Evolutionary conservation across 2,797 vertebrate species (phyloP).

Genomic region (Acrossocheilus wenchowensis): DNA sequence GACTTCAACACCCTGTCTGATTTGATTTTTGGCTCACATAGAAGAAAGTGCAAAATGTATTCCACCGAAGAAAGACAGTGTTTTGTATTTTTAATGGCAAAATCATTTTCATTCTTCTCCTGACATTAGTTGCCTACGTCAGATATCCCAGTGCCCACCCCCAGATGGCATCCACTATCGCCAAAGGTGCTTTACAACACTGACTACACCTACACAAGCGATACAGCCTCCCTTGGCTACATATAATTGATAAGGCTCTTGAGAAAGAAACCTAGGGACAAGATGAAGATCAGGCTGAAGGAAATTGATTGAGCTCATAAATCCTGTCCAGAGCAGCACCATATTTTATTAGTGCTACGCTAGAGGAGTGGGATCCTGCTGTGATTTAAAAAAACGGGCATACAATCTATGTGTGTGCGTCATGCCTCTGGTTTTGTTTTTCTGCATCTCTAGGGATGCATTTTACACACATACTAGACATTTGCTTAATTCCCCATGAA

Average conservation of each 20-base stretch:
- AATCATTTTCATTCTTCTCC: not conserved
- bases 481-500: constrained; percentile 51
- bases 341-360: constrained; percentile 79
- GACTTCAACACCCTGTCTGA: not conserved
- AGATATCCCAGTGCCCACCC: not conserved
- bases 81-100: not conserved
- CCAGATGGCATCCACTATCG: constrained; percentile 4
- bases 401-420: not conserved
- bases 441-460: constrained; percentile 43
- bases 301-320: constrained; percentile 81
- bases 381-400: constrained; percentile 36
- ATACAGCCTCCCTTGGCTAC: constrained; percentile 71
- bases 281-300: constrained; percentile 74
- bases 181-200: constrained; percentile 14
- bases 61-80: not conserved
- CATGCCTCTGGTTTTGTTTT: constrained; percentile 10
- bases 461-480: constrained; percentile 45
- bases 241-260: constrained; percentile 79
- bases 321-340: constrained; percentile 75
- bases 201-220: constrained; percentile 44
- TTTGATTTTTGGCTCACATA: not conserved
- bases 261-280: constrained; percentile 76
- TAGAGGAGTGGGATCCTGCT: constrained; percentile 63
- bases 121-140: not conserved
- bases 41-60: not conserved